Evolutionary conservation across 2,888 invertebrate species (phyloP).

Genomic region (Thelaira solivaga): DNA sequence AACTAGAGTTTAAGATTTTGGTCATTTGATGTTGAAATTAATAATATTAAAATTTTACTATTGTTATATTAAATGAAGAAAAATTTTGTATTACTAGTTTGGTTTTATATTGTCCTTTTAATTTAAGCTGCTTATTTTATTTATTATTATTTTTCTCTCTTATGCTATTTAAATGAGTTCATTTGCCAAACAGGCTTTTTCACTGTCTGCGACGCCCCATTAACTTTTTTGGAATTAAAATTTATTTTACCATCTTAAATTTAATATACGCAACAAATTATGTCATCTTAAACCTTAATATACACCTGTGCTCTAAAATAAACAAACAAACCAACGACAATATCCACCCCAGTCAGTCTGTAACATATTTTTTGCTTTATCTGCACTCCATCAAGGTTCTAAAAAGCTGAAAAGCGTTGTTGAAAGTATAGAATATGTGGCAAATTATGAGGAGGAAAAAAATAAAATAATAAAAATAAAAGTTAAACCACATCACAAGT

Average conservation of each 20-base stretch:
- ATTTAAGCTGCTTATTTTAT: neutral
- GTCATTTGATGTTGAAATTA: too few relatives aligned
- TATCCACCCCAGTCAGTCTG: too few relatives aligned
- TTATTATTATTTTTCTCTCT: neutral
- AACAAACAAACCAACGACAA: too few relatives aligned
- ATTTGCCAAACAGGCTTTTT: constrained; percentile 28
- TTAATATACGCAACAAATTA: constrained; percentile 55
- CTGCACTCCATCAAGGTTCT: neutral
- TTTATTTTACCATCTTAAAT: constrained; percentile 45
- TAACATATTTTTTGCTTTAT: too few relatives aligned
- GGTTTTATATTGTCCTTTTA: neutral
- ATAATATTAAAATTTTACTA: too few relatives aligned
- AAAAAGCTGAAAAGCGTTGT: neutral
- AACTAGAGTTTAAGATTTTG: too few relatives aligned
- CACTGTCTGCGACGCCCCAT: too few relatives aligned
- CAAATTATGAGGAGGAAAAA: neutral
- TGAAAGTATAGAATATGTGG: neutral
- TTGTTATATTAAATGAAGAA: too few relatives aligned
- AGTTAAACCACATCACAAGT: constrained; percentile 30
- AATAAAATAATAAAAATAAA: neutral
- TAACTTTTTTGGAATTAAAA: constrained; percentile 20
- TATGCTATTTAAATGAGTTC: constrained; percentile 7
- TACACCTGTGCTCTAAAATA: constrained; percentile 32
- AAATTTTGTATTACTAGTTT: too few relatives aligned
- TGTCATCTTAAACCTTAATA: constrained; percentile 26